phyloP scores from a whole-genome alignment of 1,140 invertebrate genomes.

The Pseudomyrmex pallidus region DNA sequence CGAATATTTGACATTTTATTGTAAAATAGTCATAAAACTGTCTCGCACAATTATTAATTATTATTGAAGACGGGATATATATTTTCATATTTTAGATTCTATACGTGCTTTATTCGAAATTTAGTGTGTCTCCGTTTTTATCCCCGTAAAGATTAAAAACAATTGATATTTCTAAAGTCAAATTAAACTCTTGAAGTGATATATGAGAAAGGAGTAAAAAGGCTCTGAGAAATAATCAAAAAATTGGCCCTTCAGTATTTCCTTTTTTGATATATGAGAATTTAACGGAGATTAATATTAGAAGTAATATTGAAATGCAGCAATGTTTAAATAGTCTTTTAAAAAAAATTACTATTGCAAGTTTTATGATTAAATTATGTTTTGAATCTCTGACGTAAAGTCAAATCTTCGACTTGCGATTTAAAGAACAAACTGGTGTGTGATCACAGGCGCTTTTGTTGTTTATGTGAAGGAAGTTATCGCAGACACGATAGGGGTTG shows the following conservation, averaged over 20 bases:
- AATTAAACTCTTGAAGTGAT: too few species aligned
- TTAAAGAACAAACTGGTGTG: conserved; percentile 12
- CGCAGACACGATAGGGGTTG: background rate
- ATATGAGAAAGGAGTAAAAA: too few species aligned
- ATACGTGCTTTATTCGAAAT: too few species aligned
- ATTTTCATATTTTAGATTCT: background rate
- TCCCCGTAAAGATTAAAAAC: too few species aligned
- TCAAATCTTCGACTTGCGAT: background rate
- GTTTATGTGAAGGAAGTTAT: conserved; percentile 21
- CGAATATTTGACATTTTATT: conserved; percentile 19
- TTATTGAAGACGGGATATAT: background rate
- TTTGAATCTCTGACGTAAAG: too few species aligned
- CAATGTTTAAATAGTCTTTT: background rate
- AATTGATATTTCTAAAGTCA: too few species aligned
- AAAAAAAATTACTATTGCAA: background rate
- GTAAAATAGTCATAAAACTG: background rate
- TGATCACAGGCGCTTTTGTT: background rate
- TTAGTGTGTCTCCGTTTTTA: too few species aligned
- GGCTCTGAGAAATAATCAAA: too few species aligned
- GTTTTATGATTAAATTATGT: background rate
- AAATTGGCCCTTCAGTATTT: too few species aligned
- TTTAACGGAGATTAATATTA: too few species aligned
- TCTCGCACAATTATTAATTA: background rate
- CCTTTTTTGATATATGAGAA: too few species aligned
- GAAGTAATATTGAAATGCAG: too few species aligned